Evolutionary conservation across 2,113 vertebrate species (phyloP).

Genomic region (Sardina pilchardus): DNA sequence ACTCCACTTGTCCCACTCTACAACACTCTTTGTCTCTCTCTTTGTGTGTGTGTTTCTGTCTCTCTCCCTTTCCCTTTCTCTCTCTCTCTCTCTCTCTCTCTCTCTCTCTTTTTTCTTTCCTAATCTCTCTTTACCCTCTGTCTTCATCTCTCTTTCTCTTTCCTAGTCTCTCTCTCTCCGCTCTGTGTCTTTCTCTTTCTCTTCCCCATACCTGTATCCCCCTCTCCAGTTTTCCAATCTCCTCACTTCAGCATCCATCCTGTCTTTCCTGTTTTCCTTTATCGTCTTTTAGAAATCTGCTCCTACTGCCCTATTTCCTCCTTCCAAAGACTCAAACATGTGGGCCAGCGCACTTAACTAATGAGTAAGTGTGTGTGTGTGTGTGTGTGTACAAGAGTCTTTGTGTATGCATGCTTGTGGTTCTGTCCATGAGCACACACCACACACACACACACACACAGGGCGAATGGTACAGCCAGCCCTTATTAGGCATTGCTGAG

Average conservation of each 20-base stretch:
- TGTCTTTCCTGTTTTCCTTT: neutral
- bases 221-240: slow-evolving; percentile 37
- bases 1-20: neutral
- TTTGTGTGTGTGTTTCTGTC: too few species aligned
- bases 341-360: neutral
- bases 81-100: neutral
- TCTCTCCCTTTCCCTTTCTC: slow-evolving; percentile 36
- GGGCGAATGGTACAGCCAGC: slow-evolving; percentile 25
- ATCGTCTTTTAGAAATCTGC: neutral
- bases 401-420: slow-evolving; percentile 24
- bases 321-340: slow-evolving; percentile 22
- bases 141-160: neutral
- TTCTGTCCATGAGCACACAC: slow-evolving; percentile 25
- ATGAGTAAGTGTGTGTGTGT: neutral
- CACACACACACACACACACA: neutral
- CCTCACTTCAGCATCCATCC: neutral
- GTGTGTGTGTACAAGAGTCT: slow-evolving; percentile 25
- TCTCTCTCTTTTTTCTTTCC: slow-evolving; percentile 41
- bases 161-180: slow-evolving; percentile 26
- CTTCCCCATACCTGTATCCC: slow-evolving; percentile 19
- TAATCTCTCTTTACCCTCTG: too few species aligned
- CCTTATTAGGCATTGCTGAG: slow-evolving; percentile 68
- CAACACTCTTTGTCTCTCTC: neutral
- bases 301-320: neutral
- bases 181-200: too few species aligned